Evolutionary conservation across 2,113 vertebrate genomes (phyloP).

Genomic region (Phylloscopus trochilus): DNA sequence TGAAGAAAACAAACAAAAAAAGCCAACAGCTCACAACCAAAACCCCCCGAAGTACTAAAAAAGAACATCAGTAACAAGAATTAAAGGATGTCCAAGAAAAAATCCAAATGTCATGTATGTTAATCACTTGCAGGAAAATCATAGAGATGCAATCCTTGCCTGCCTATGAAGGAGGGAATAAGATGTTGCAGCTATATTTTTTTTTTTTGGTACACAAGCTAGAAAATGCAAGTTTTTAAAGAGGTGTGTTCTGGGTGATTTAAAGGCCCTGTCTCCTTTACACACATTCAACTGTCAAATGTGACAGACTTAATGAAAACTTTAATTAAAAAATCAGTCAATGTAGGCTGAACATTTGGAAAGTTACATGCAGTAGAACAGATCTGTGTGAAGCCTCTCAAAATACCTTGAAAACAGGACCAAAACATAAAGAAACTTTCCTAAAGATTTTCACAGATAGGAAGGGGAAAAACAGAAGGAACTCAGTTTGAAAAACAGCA

Average conservation of each 20-base stretch:
- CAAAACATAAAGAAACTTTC: neutral
- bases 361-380: neutral
- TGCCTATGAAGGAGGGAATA: neutral
- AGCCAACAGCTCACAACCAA: neutral
- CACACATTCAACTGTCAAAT: neutral
- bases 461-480: neutral
- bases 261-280: neutral
- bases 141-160: neutral
- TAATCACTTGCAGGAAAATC: neutral
- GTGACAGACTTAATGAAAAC: neutral
- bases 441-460: neutral
- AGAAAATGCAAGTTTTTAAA: neutral
- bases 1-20: neutral
- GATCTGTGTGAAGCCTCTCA: neutral
- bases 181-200: neutral
- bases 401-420: neutral
- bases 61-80: neutral
- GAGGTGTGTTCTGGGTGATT: neutral
- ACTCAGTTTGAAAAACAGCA: neutral
- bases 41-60: neutral
- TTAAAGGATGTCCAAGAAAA: neutral
- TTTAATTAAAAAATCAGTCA: neutral
- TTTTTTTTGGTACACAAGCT: neutral
- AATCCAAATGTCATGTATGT: accelerated
- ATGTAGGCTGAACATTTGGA: accelerated